Conservation (phyloP, 2,888 invertebrate genomes). For the Mongoloraphidia duomilia region DNA sequence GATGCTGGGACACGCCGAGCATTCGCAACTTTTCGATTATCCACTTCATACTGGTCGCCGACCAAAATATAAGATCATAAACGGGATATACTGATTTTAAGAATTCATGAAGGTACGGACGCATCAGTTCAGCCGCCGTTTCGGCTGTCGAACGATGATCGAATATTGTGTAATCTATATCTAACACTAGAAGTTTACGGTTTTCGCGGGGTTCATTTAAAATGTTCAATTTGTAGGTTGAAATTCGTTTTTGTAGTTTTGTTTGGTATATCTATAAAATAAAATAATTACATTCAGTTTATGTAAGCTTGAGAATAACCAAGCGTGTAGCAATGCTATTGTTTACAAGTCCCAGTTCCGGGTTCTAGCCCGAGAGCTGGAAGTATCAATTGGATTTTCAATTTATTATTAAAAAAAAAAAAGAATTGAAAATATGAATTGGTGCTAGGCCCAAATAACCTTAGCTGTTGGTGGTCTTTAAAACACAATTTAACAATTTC, state of each 20-base stretch:
- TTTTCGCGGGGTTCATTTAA: constrained; percentile 69
- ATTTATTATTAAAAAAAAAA: no score
- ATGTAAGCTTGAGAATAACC: no score
- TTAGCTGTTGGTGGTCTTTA: no score
- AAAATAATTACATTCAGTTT: constrained; percentile 1
- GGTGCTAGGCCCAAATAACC: no score
- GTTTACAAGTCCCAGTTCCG: no score
- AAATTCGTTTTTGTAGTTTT: constrained; percentile 70
- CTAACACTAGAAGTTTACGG: constrained; percentile 82
- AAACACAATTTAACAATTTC: no score
- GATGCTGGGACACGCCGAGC: constrained; percentile 69
- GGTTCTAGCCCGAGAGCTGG: no score
- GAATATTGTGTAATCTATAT: constrained; percentile 93
- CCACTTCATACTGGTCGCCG: constrained; percentile 97
- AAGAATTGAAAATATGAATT: no score
- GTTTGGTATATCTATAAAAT: constrained; percentile 49
- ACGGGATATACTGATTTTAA: constrained; percentile 71
- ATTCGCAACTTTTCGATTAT: constrained; percentile 94
- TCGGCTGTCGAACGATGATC: constrained; percentile 91
- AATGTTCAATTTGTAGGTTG: constrained; percentile 68
- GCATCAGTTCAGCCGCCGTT: constrained; percentile 72
- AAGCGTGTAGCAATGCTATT: no score
- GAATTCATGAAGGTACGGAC: constrained; percentile 91
- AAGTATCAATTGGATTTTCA: no score
- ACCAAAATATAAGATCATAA: constrained; percentile 97